Evolutionary conservation across 1,140 invertebrate species (phyloP).

Genomic region (Drosophila parvula): DNA sequence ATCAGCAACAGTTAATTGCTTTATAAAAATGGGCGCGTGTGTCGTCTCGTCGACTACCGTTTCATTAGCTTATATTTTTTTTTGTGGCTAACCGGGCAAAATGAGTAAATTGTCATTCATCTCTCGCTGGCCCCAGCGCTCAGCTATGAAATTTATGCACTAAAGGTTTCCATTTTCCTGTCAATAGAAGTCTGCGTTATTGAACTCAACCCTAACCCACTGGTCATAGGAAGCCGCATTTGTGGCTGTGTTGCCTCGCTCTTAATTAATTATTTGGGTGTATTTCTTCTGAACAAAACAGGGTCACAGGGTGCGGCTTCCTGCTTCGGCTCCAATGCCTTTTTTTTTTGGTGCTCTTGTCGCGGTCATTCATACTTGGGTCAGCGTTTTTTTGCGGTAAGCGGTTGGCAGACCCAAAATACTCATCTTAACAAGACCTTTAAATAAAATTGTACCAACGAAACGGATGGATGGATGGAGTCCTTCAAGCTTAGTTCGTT

Average conservation of each 20-base stretch:
- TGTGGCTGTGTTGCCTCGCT: conserved; percentile 21
- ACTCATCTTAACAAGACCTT: background rate
- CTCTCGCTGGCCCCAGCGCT: conserved; percentile 21
- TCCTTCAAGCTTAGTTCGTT: background rate
- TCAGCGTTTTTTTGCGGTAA: conserved; percentile 2
- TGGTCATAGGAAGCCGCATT: conserved; percentile 22
- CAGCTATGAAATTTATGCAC: conserved; percentile 41
- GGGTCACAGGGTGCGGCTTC: conserved; percentile 66
- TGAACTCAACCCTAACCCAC: conserved; percentile 31
- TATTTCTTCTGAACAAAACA: conserved; percentile 40
- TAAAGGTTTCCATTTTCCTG: conserved; percentile 34
- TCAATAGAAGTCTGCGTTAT: conserved; percentile 30
- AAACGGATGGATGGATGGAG: background rate
- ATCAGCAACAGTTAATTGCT: conserved; percentile 75
- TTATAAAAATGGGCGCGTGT: conserved; percentile 75
- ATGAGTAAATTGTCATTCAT: conserved; percentile 53
- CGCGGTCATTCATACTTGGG: conserved; percentile 31
- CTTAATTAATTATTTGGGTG: conserved; percentile 75
- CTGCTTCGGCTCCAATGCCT: conserved; percentile 43
- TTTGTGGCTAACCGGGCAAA: conserved; percentile 40
- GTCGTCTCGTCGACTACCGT: conserved; percentile 48
- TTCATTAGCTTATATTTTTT: conserved; percentile 27
- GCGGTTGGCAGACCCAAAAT: background rate
- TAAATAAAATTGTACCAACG: background rate
- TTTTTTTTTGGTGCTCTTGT: conserved; percentile 9